phyloP scores from a whole-genome alignment of 64 coral and sea anemone genomes.

The Stylophora pistillata region DNA sequence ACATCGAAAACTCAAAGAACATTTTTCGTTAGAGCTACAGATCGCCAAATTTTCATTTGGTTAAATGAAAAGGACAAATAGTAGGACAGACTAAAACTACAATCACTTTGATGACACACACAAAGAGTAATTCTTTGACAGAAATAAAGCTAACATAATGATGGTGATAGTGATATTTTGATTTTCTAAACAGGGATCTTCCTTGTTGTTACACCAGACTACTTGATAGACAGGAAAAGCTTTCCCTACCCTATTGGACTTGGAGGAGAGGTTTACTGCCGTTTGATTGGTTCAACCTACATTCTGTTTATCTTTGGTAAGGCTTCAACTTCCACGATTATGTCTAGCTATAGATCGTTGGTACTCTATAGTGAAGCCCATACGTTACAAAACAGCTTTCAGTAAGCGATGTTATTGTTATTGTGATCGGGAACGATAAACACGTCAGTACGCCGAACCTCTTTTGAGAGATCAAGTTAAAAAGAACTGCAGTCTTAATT shows the following conservation, averaged over 20 bases:
- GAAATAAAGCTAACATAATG: neutral
- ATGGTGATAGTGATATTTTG: neutral
- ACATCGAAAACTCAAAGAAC: too few relatives aligned
- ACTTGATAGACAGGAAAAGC: slow-evolving; percentile 26
- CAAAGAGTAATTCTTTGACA: too few relatives aligned
- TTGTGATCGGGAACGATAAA: neutral
- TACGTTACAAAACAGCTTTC: slow-evolving; percentile 19
- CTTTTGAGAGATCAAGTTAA: neutral
- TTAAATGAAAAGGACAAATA: too few relatives aligned
- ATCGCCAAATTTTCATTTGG: too few relatives aligned
- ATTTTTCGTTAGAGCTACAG: too few relatives aligned
- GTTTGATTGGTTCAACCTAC: slow-evolving; percentile 59
- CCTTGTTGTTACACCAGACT: slow-evolving; percentile 53
- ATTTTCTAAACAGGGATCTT: slow-evolving; percentile 21
- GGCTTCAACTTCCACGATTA: slow-evolving; percentile 48
- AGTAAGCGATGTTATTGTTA: neutral
- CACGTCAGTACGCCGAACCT: neutral
- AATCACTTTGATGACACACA: too few relatives aligned
- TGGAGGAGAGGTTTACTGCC: slow-evolving; percentile 46
- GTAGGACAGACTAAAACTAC: too few relatives aligned
- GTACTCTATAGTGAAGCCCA: slow-evolving; percentile 41
- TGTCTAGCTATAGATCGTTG: slow-evolving; percentile 65
- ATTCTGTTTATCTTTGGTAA: slow-evolving; percentile 61
- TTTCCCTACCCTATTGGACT: slow-evolving; percentile 34
- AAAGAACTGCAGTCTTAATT: neutral